Evolutionary conservation across 2,888 invertebrate species (phyloP).

Genomic region (Agrochola circellaris): DNA sequence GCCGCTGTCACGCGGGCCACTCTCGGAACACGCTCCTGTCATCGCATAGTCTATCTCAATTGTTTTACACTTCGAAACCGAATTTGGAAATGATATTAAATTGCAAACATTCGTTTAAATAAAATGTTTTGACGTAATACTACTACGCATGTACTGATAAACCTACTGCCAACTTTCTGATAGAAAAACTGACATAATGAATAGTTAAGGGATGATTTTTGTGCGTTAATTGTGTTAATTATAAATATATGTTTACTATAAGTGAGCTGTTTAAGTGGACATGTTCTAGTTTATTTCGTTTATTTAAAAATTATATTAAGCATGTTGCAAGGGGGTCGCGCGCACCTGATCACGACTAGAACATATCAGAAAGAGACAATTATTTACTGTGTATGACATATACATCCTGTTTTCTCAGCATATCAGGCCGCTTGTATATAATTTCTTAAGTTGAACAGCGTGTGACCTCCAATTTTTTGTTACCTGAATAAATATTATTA

Average conservation of each 20-base stretch:
- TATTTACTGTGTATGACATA: constrained; percentile 68
- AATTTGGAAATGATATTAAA: constrained; percentile 86
- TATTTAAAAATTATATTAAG: constrained; percentile 85
- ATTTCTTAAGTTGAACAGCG: constrained; percentile 72
- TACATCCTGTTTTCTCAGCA: constrained; percentile 76
- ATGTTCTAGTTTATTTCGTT: constrained; percentile 88
- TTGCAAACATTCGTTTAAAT: constrained; percentile 77
- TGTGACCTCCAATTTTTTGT: constrained; percentile 86
- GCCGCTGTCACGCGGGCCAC: constrained; percentile 7
- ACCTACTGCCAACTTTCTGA: constrained; percentile 89
- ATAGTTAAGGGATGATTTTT: constrained; percentile 84
- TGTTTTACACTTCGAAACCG: constrained; percentile 77
- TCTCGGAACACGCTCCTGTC: constrained; percentile 62
- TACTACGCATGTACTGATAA: constrained; percentile 80
- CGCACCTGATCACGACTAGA: constrained; percentile 66
- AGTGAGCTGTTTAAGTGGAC: constrained; percentile 86
- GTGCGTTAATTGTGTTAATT: constrained; percentile 88
- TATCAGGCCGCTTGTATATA: constrained; percentile 77
- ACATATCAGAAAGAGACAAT: constrained; percentile 80
- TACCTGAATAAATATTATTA: constrained; percentile 90
- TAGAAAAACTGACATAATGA: constrained; percentile 76
- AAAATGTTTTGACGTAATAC: constrained; percentile 73
- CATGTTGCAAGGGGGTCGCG: constrained; percentile 82
- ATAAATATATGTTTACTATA: constrained; percentile 85
- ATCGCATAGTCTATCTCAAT: constrained; percentile 70